phyloP scores from a whole-genome alignment of 2,888 invertebrate species.

The Drosophila histrio region DNA sequence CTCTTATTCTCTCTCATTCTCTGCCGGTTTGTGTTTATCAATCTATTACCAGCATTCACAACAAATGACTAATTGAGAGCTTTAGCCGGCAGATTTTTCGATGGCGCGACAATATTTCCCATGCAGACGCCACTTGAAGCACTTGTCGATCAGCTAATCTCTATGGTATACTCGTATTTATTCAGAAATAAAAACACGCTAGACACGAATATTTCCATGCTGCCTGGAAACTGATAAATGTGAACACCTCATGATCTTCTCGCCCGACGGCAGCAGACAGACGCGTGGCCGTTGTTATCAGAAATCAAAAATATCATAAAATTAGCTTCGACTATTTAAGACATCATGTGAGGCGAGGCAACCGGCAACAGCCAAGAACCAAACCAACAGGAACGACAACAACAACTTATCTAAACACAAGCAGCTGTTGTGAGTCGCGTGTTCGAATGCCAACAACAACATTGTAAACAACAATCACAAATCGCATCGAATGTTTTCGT shows the following conservation, averaged over 20 bases:
- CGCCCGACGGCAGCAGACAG: slow-evolving; percentile 36
- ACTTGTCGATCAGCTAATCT: slow-evolving; percentile 49
- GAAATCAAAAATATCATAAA: slow-evolving; percentile 36
- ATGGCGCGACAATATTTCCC: slow-evolving; percentile 57
- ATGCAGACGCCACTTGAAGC: slow-evolving; percentile 2
- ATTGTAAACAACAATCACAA: slow-evolving; percentile 29
- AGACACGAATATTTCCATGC: slow-evolving; percentile 56
- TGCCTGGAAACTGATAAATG: slow-evolving; percentile 40
- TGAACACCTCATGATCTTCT: slow-evolving; percentile 55
- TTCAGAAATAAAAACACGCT: slow-evolving; percentile 1
- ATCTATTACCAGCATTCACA: slow-evolving; percentile 20
- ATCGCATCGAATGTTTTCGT: slow-evolving; percentile 68
- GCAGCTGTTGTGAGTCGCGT: slow-evolving; percentile 69
- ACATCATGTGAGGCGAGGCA: slow-evolving; percentile 39
- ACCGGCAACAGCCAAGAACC: slow-evolving; percentile 15
- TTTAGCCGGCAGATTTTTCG: slow-evolving; percentile 19
- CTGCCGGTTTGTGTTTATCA: neutral
- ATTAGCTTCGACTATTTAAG: slow-evolving; percentile 17
- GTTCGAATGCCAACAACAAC: slow-evolving; percentile 29
- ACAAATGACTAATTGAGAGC: slow-evolving; percentile 50
- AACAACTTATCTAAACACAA: slow-evolving; percentile 53
- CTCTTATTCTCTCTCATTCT: neutral
- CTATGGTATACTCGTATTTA: neutral
- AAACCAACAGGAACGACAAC: slow-evolving; percentile 7
- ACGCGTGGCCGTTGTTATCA: slow-evolving; percentile 72